These are phyloP conservation scores for Phoebastria nigripes DNA, from an alignment of 2,797 vertebrate species.

Conservation along the genomic window DNA sequence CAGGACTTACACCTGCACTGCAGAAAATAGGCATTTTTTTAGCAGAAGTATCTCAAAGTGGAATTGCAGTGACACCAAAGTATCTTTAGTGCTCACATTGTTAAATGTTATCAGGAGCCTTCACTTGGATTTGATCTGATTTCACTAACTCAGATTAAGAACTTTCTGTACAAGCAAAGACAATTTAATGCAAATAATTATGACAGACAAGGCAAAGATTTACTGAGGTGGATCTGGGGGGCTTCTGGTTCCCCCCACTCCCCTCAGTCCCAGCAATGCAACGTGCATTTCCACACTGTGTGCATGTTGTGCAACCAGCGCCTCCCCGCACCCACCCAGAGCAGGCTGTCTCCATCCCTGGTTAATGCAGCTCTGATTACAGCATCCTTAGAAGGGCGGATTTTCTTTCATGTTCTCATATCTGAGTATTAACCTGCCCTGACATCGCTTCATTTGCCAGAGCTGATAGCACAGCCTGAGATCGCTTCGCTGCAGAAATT, in stretches of 20 bases:
- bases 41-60: not conserved
- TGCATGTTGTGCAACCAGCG: not conserved
- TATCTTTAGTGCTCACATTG: not conserved
- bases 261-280: not conserved
- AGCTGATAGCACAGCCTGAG: not conserved
- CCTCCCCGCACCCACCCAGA: not conserved
- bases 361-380: not conserved
- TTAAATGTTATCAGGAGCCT: not conserved
- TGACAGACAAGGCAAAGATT: not conserved
- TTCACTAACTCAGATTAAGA: not conserved
- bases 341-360: not conserved
- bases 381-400: not conserved
- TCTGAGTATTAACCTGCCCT: conserved; percentile 19
- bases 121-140: not conserved
- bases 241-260: not conserved
- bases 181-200: not conserved
- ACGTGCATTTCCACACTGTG: not conserved
- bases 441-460: not conserved
- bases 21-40: not conserved
- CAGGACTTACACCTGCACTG: not conserved
- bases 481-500: not conserved
- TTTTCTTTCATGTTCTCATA: conserved; percentile 7
- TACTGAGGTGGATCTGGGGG: not conserved
- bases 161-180: not conserved
- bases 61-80: not conserved